Evolutionary conservation across 2,888 invertebrate species (phyloP).

Genomic region (Ormyrus pomaceus): DNA sequence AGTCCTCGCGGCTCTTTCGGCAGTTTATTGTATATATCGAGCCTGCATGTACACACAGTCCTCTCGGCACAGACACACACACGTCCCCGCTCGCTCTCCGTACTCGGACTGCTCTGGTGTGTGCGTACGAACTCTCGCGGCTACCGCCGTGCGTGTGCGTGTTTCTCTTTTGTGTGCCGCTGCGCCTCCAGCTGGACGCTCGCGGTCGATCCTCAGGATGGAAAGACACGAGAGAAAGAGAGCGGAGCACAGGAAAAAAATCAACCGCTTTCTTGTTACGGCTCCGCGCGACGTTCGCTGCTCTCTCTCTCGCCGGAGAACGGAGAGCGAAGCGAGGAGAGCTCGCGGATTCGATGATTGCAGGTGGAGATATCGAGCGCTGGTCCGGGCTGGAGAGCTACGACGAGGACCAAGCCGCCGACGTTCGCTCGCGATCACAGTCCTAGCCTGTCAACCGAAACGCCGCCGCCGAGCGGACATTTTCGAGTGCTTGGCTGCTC

Average conservation of each 20-base stretch:
- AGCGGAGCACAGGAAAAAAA: not conserved
- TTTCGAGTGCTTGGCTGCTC: conserved; percentile 51
- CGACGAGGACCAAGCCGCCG: not conserved
- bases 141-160: not conserved
- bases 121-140: not conserved
- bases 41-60: conserved; percentile 43
- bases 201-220: not conserved
- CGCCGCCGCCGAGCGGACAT: conserved; percentile 60
- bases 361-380: not conserved
- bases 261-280: not conserved
- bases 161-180: not conserved
- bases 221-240: not conserved
- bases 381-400: not conserved
- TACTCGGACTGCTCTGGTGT: not conserved
- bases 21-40: not conserved
- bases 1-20: not conserved
- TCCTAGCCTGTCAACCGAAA: conserved; percentile 59
- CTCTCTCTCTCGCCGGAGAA: not conserved
- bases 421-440: not conserved
- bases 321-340: too few species aligned
- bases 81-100: too few species aligned
- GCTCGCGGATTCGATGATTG: not conserved
- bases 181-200: not conserved
- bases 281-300: not conserved
- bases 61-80: not conserved